Conservation (phyloP, 2,113 vertebrate genomes). For the Barbus barbus region DNA sequence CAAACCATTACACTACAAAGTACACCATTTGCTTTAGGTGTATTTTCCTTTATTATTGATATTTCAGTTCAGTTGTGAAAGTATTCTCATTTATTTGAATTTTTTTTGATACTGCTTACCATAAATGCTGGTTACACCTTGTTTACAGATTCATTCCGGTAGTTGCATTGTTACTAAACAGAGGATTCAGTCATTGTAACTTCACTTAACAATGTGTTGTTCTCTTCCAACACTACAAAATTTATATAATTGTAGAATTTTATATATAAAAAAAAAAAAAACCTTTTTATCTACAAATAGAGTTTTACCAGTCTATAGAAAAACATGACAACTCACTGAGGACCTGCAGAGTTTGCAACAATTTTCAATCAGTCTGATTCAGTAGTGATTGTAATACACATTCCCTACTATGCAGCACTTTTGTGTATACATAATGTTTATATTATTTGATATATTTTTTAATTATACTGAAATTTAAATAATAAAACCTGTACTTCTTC, state of each 20-base stretch:
- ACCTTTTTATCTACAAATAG: background rate
- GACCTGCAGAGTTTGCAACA: no score
- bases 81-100: background rate
- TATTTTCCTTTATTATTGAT: background rate
- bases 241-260: background rate
- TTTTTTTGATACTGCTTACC: background rate
- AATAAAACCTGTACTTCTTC: background rate
- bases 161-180: background rate
- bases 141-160: background rate
- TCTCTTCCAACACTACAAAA: background rate
- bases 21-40: background rate
- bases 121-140: no score
- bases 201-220: no score
- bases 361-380: background rate
- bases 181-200: background rate
- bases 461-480: background rate
- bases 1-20: background rate
- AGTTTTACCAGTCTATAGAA: no score
- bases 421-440: background rate
- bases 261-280: no score
- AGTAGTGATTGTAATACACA: background rate
- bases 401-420: background rate
- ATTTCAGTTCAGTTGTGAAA: conserved; percentile 1
- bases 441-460: background rate
- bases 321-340: no score